Evolutionary conservation across 2,113 vertebrate genomes (phyloP).

Genomic region (Sula dactylatra): DNA sequence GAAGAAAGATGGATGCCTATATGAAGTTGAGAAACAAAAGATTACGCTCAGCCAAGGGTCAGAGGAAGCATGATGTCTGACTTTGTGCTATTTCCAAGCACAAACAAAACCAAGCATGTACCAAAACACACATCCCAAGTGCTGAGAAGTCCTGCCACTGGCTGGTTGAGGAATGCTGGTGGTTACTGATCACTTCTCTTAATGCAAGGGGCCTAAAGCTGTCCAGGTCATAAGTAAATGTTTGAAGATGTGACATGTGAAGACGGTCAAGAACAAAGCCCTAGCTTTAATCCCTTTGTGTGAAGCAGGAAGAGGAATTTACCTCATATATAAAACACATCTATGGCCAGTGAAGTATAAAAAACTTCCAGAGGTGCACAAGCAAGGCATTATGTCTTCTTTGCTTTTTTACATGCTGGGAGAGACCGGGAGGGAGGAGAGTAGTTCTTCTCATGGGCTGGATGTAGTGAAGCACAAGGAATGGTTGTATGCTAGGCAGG

Average conservation of each 20-base stretch:
- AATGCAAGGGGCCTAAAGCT: neutral
- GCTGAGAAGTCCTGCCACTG: neutral
- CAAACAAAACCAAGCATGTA: neutral
- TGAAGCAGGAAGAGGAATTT: slow-evolving; percentile 24
- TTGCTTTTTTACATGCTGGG: neutral
- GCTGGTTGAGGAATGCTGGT: neutral
- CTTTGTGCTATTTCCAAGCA: neutral
- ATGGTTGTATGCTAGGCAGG: neutral
- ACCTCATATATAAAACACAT: neutral
- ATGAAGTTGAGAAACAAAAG: neutral
- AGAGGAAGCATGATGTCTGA: neutral
- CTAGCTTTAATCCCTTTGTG: slow-evolving; percentile 27
- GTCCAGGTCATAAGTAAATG: slow-evolving; percentile 2
- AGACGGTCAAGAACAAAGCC: slow-evolving; percentile 3
- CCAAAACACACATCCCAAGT: accelerated
- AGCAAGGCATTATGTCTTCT: neutral
- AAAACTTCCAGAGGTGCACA: slow-evolving; percentile 1
- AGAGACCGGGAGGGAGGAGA: neutral
- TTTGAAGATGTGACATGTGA: slow-evolving; percentile 21
- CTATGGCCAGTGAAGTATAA: slow-evolving; percentile 8
- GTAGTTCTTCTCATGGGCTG: neutral
- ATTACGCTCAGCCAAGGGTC: neutral
- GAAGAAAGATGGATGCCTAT: neutral
- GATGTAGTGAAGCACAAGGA: neutral
- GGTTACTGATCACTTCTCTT: neutral